These are phyloP conservation scores for Lithophane leautieri DNA, from an alignment of 2,888 invertebrate genomes.

Conservation along the genomic window DNA sequence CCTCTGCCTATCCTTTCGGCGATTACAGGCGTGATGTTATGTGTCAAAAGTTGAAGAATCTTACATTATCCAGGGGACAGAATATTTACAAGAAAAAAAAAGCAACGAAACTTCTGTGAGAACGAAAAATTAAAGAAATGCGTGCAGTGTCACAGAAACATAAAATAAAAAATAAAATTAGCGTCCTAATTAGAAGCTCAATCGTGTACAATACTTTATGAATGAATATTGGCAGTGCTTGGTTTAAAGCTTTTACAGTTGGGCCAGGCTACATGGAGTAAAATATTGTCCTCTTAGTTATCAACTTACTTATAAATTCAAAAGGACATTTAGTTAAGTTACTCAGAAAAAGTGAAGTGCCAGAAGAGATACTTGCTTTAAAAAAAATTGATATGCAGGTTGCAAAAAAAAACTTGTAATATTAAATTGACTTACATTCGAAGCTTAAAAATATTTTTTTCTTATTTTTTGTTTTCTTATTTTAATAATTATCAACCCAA, in stretches of 20 bases:
- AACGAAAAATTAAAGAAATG: constrained; percentile 41
- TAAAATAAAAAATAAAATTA: constrained; percentile 36
- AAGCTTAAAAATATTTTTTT: background rate
- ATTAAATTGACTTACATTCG: background rate
- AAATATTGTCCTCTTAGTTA: constrained; percentile 44
- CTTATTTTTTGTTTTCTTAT: too few species aligned
- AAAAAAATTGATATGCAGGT: background rate
- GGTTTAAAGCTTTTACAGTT: constrained; percentile 70
- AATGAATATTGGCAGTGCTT: constrained; percentile 85
- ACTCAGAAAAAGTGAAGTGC: background rate
- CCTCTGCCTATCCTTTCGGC: background rate
- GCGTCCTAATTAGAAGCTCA: constrained; percentile 57
- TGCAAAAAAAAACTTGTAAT: background rate
- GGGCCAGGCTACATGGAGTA: constrained; percentile 40
- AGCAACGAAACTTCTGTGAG: constrained; percentile 38
- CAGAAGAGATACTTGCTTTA: background rate
- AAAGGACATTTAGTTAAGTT: background rate
- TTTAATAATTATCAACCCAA: background rate
- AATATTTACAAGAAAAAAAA: constrained; percentile 40
- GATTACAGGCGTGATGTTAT: background rate
- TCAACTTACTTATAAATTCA: background rate
- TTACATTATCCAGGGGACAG: constrained; percentile 16
- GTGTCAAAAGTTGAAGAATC: background rate
- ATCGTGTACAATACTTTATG: constrained; percentile 69
- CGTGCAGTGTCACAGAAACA: constrained; percentile 53